Evolutionary conservation across 2,888 invertebrate genomes (phyloP).

Genomic region (Epinotia ramella): DNA sequence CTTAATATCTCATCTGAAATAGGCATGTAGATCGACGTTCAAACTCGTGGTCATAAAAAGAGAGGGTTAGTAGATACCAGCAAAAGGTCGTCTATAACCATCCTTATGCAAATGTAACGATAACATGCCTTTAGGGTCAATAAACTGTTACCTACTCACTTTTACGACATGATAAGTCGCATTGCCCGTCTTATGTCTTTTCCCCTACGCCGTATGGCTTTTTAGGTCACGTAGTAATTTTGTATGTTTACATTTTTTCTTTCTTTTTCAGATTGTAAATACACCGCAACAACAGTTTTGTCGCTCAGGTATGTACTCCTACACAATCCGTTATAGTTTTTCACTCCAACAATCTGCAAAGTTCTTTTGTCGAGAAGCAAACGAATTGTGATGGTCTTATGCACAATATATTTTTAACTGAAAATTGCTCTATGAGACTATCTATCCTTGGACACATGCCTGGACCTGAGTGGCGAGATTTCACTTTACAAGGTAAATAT

Average conservation of each 20-base stretch:
- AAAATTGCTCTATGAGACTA: too few species aligned
- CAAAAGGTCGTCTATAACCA: conserved; percentile 55
- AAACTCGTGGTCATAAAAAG: conserved; percentile 68
- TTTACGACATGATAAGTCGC: conserved; percentile 82
- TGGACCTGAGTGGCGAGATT: too few species aligned
- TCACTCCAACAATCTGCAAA: too few species aligned
- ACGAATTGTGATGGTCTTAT: too few species aligned
- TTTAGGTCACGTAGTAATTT: conserved; percentile 61
- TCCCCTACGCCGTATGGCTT: conserved; percentile 58
- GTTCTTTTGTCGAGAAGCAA: too few species aligned
- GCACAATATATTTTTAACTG: too few species aligned
- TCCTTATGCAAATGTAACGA: conserved; percentile 82
- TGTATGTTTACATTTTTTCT: conserved; percentile 57
- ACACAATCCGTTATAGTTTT: neutral
- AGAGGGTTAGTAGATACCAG: conserved; percentile 65
- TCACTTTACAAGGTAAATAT: too few species aligned
- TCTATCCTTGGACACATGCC: too few species aligned
- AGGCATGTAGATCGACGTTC: conserved; percentile 29
- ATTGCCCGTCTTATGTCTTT: conserved; percentile 63
- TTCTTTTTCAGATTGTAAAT: conserved; percentile 69
- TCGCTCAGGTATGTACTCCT: conserved; percentile 19
- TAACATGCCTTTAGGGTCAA: conserved; percentile 82
- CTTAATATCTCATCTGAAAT: conserved; percentile 19
- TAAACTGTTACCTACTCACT: conserved; percentile 80
- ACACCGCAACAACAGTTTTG: conserved; percentile 24